Base-by-base conservation (phyloP, 30 jellyfish, hydroid and myxozoan species). In the Aurelia sp. region DNA sequence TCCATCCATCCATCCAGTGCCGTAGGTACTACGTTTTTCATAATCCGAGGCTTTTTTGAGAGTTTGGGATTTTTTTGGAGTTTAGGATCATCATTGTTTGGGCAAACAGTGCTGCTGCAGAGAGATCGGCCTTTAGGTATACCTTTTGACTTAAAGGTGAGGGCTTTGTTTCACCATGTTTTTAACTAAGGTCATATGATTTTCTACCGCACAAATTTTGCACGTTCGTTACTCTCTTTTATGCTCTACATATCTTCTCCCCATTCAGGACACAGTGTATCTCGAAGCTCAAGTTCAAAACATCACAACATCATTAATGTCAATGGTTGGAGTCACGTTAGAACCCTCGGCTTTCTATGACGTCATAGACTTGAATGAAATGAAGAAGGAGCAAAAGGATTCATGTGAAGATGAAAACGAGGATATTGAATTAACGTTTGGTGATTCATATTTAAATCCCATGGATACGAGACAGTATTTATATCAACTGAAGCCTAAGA, bases 261-360 rank as follows among this genome's bases (percentile, higher is more conserved):
- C 51, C 20, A 8, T 16, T 66, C 51, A 74, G 91, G 97, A 93
- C 73, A 61, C 84, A 20, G 96, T 88, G 50, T 93, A 75, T 61
- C 94, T 93, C 47, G 98, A 93, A 80, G 97, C 98, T 1, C 98
- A 93, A 82, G 98, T 93, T 12, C 97, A 93, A 60, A 93, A 93
- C 76, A 93, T 82, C 70, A 93, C 98, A 68, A 79, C 97, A 12
- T 77, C 93, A 12, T 38, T 92, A 13, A 88, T 93, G 93, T 88
- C 97, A 51, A 71, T 93, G 91, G 96, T 60, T 18, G 89, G 87
- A n/a, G 98, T 93, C 11, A 57, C 85, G 18, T 61, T 93, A 11
- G 98, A 93, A 59, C 97, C 98, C 8, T 88, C 98, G 15, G 78
- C 50, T 31, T 93, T 35, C 76, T 93, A 87, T 74, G 71, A 55